Conservation (phyloP, 2,113 vertebrate species). For the Cheirogaleus medius region DNA sequence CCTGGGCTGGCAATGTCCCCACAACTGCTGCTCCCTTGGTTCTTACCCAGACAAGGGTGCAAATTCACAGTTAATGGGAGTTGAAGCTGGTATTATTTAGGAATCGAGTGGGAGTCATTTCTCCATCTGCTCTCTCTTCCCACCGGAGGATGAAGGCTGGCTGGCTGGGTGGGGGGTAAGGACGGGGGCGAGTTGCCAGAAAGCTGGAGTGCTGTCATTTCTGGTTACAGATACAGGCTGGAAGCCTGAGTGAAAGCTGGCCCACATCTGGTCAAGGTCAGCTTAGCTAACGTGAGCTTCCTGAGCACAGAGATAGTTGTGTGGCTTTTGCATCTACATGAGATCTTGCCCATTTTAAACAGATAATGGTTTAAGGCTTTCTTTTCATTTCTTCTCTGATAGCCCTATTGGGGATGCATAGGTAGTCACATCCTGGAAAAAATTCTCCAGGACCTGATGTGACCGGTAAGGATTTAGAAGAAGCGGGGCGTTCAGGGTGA, state of each 20-base stretch:
- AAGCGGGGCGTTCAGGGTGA: not conserved
- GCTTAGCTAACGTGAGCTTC: not conserved
- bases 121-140: slow-evolving; percentile 71
- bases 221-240: slow-evolving; percentile 25
- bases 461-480: not conserved
- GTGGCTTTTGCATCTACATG: not conserved
- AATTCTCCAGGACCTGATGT: not conserved
- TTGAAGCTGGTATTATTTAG: slow-evolving; percentile 60
- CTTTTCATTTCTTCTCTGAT: not conserved
- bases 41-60: slow-evolving; percentile 49
- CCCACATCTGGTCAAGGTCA: not conserved
- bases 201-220: slow-evolving; percentile 53
- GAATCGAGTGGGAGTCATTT: slow-evolving; percentile 67
- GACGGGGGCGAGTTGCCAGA: slow-evolving; percentile 49
- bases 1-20: not conserved
- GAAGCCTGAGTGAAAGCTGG: not conserved
- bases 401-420: not conserved
- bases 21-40: not conserved
- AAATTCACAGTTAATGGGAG: slow-evolving; percentile 56
- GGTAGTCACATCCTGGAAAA: not conserved
- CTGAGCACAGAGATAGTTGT: not conserved
- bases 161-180: slow-evolving; percentile 22
- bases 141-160: slow-evolving; percentile 62
- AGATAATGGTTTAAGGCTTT: not conserved
- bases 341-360: not conserved